These are phyloP conservation scores for Thymelicus lineola DNA, from an alignment of 2,888 invertebrate species.

Conservation along the genomic window DNA sequence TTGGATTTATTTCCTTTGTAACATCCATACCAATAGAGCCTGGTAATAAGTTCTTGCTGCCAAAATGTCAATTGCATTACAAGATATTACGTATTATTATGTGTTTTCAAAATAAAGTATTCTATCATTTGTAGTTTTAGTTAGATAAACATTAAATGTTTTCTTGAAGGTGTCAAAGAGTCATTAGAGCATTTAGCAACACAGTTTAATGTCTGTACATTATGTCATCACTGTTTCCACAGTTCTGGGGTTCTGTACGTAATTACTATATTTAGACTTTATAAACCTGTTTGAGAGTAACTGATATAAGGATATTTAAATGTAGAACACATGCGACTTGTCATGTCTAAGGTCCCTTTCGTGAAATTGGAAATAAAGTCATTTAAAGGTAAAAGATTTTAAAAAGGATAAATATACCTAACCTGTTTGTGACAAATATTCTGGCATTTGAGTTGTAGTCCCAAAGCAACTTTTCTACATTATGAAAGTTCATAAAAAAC, in stretches of 20 bases:
- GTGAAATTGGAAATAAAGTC: no score
- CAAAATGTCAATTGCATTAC: no score
- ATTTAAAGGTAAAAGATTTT: neutral
- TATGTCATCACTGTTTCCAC: conserved; percentile 64
- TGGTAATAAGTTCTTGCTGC: no score
- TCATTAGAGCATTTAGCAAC: conserved; percentile 22
- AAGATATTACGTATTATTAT: no score
- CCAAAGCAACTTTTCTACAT: no score
- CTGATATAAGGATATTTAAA: conserved; percentile 6
- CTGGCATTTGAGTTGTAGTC: neutral
- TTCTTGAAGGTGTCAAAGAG: conserved; percentile 65
- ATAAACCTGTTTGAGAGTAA: conserved; percentile 14
- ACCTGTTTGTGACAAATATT: neutral
- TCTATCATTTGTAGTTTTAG: neutral
- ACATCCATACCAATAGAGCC: no score
- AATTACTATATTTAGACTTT: conserved; percentile 61
- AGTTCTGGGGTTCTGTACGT: conserved; percentile 17
- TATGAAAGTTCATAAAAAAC: no score
- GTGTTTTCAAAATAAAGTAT: no score
- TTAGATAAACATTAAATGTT: conserved; percentile 51
- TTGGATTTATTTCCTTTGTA: no score
- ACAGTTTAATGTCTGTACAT: conserved; percentile 47
- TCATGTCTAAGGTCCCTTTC: no score
- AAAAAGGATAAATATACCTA: neutral
- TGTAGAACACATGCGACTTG: neutral